A percentile compares a stretch with the other conserved stretches of the same genome.
Evolutionary conservation across 2,113 vertebrate species (phyloP).

Genomic region (Saguinus midas): DNA sequence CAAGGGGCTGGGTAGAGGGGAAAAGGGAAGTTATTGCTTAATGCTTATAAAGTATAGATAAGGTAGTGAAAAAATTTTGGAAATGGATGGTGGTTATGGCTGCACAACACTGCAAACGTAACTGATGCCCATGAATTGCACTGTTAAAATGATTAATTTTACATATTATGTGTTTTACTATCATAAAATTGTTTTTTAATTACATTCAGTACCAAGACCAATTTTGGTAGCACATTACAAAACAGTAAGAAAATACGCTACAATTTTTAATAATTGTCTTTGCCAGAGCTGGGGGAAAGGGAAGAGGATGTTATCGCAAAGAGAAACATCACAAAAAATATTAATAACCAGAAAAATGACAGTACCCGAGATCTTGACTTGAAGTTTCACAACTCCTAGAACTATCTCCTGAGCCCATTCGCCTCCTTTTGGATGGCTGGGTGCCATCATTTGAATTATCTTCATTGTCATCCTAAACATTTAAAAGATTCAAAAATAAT

Average conservation of each 20-base stretch:
- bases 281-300: accelerated
- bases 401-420: constrained; percentile 97
- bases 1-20: accelerated
- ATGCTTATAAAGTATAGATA: accelerated
- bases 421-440: constrained; percentile 92
- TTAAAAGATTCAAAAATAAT: neutral
- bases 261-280: neutral
- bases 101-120: neutral
- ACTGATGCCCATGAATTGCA: neutral
- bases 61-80: no score
- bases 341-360: neutral
- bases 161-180: neutral
- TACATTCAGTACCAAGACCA: neutral
- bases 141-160: neutral
- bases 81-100: neutral
- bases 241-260: neutral
- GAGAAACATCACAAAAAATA: neutral
- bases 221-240: neutral
- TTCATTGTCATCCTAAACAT: constrained; percentile 88
- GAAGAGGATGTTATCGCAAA: accelerated
- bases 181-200: neutral
- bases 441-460: constrained; percentile 96
- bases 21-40: accelerated
- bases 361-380: constrained; percentile 93
- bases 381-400: constrained; percentile 95